Base-by-base conservation (phyloP, 2,797 vertebrate species). In the Cephalopachus bancanus region DNA sequence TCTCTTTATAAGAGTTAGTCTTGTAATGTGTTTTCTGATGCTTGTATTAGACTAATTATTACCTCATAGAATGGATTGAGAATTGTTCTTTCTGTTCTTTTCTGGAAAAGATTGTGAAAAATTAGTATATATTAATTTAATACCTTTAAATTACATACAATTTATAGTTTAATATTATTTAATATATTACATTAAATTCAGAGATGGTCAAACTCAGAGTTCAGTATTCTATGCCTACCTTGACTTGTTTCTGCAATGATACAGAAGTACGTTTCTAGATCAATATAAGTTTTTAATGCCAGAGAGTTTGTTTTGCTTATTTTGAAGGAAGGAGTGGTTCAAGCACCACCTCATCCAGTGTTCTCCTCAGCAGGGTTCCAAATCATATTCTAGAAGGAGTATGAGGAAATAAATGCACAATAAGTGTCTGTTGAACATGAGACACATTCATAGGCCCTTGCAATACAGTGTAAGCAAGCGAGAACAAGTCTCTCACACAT, bases 181-280 rank as follows among this genome's bases (percentile, higher is more conserved):
- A 44, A 44, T 44, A 44, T 44, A 44, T 44, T 44, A 44, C 44
- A 44, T 44, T 44, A 44, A 44, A 44, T 83, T 57, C 55, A 95
- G 83, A 33, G 71, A 87, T 72, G 30, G 44, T 5, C 71, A 88
- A 49, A 84, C 8, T 91, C 30, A 14, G 53, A 44, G 28, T 64
- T 80, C 83, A 74, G 12, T 49, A 20, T 80, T 85, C 16, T 81
- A 3, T 53, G 16, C 67, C 20, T 81, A n/a, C 71, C 67, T 80
- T 84, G 33, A 86, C 57, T 93, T 95, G 65, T 55, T 91, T 91
- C 78, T 84, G 6, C n/a, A 74, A 64, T 49, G 76, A 93, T 67
- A 65, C 3, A 78, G 7, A 19, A n/a, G 20, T 80, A 7, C 53
- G 1, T 85, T 76, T 89, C 75, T 96, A 65, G 30, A 64, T 57